Evolutionary conservation across 2,888 invertebrate genomes (phyloP).

Genomic region (Lissonota sp.): DNA sequence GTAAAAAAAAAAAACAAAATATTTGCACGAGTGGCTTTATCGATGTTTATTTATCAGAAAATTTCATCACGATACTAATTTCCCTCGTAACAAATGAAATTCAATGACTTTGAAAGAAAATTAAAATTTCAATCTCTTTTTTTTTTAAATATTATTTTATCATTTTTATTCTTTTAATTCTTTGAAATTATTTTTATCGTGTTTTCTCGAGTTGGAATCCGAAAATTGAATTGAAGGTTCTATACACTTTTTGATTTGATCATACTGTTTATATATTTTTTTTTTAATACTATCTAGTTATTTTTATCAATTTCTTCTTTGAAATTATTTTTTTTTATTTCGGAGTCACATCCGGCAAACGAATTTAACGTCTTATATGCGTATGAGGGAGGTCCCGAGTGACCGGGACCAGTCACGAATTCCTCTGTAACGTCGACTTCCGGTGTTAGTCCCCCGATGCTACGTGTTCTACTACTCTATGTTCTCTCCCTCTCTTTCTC

Average conservation of each 20-base stretch:
- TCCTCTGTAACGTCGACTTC: constrained; percentile 55
- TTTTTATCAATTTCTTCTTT: not conserved
- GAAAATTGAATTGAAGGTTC: no score
- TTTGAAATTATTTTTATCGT: no score
- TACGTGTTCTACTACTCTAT: constrained; percentile 7
- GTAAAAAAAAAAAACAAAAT: constrained; percentile 13
- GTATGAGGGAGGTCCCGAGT: constrained; percentile 38
- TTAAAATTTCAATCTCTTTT: not conserved
- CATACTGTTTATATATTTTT: no score
- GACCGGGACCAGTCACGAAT: constrained; percentile 50
- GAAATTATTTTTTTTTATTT: constrained; percentile 31
- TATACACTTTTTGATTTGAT: no score
- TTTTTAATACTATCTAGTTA: no score
- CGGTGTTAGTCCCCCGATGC: constrained; percentile 29
- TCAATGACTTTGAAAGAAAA: not conserved
- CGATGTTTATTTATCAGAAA: not conserved
- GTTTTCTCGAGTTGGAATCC: no score
- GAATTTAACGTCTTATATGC: constrained; percentile 47
- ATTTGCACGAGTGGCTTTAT: constrained; percentile 32
- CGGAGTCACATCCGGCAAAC: constrained; percentile 29
- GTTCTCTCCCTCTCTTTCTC: not conserved
- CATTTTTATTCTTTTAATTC: no score
- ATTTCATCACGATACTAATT: not conserved
- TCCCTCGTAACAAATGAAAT: not conserved
- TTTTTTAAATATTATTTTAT: constrained; percentile 1